Percentiles rank a stretch among this genome's conserved stretches.
Evolutionary conservation across 1,140 invertebrate species (phyloP).

Genomic region (Drosophila melanica): DNA sequence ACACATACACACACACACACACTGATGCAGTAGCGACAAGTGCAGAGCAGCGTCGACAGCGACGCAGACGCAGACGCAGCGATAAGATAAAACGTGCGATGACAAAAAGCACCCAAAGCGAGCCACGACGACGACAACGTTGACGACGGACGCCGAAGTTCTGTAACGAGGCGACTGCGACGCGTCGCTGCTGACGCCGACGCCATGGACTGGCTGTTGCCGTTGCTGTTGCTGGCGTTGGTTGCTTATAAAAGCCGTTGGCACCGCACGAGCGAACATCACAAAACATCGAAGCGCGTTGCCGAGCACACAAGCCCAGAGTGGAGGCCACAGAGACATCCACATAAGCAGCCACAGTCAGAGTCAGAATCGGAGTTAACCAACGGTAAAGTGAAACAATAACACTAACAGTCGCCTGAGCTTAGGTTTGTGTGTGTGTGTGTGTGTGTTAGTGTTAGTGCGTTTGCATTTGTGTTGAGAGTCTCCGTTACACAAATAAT

Average conservation of each 20-base stretch:
- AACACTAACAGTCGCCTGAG: conserved; percentile 17
- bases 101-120: conserved; percentile 78
- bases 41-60: conserved; percentile 48
- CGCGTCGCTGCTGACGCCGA: conserved; percentile 20
- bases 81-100: conserved; percentile 75
- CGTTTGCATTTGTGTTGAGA: conserved; percentile 63
- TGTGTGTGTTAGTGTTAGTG: conserved; percentile 27
- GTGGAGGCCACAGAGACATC: conserved; percentile 32
- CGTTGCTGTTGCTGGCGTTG: conserved; percentile 9
- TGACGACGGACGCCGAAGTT: conserved; percentile 39
- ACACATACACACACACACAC: conserved; percentile 36
- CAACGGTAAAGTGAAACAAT: conserved; percentile 71
- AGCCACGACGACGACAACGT: conserved; percentile 25
- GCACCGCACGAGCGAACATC: conserved; percentile 61
- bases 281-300: conserved; percentile 74
- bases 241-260: conserved; percentile 67
- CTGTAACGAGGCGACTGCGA: conserved; percentile 32
- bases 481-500: conserved; percentile 73
- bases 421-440: conserved; percentile 25
- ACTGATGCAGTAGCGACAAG: conserved; percentile 18
- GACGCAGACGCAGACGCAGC: conserved; percentile 42
- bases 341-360: conserved; percentile 23
- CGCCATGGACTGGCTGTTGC: conserved; percentile 1
- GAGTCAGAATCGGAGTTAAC: conserved; percentile 43
- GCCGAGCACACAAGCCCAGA: conserved; percentile 63